A percentile compares a stretch with the other conserved stretches of the same genome.
phyloP scores from a whole-genome alignment of 1,140 invertebrate species.

The Copidosoma floridanum region DNA sequence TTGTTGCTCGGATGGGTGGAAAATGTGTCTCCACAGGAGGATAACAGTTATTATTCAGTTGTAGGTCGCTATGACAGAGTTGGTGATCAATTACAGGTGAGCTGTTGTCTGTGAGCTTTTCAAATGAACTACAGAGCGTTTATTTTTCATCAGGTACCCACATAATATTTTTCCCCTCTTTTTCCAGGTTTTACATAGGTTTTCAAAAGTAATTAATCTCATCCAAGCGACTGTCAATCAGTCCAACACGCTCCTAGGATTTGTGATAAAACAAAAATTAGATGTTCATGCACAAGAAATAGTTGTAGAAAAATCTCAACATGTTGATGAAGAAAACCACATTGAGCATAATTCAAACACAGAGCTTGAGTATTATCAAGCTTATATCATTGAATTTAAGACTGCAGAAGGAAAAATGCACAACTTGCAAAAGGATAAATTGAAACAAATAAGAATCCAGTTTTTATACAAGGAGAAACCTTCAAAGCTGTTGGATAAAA shows the following conservation, averaged over 20 bases:
- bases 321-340: slow-evolving; percentile 13
- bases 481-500: slow-evolving; percentile 65
- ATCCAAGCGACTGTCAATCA: slow-evolving; percentile 78
- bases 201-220: slow-evolving; percentile 64
- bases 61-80: slow-evolving; percentile 49
- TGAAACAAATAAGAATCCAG: slow-evolving; percentile 73
- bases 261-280: slow-evolving; percentile 59
- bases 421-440: slow-evolving; percentile 55
- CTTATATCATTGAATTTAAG: slow-evolving; percentile 63
- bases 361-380: slow-evolving; percentile 46
- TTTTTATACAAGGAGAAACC: slow-evolving; percentile 74
- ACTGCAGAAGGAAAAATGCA: slow-evolving; percentile 56
- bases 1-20: slow-evolving; percentile 70
- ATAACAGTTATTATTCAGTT: slow-evolving; percentile 42
- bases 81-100: slow-evolving; percentile 46
- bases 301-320: slow-evolving; percentile 15
- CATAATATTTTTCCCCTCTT: slow-evolving; percentile 16
- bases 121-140: not conserved
- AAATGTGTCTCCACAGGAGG: slow-evolving; percentile 48
- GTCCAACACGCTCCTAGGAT: slow-evolving; percentile 65
- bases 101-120: too few relatives aligned
- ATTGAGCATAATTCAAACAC: slow-evolving; percentile 16
- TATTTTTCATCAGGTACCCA: not conserved
- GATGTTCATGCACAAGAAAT: slow-evolving; percentile 25
- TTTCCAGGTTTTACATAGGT: slow-evolving; percentile 63